A percentile compares a stretch with the other conserved stretches of the same genome.
phyloP scores from a whole-genome alignment of 2,888 invertebrate species.

The Chymomyza amoena region DNA sequence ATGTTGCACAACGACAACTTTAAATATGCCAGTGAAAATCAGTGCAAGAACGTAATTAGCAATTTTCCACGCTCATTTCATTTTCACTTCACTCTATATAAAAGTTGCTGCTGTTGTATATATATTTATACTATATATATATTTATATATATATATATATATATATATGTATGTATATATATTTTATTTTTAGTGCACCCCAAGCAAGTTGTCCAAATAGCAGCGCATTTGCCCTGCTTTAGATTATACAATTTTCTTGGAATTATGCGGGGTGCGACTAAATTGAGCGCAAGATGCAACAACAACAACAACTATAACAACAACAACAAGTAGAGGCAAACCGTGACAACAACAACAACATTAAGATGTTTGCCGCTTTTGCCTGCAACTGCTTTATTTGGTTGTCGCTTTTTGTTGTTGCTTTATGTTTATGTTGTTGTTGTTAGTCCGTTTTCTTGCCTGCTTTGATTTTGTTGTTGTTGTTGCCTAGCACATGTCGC shows the following conservation, averaged over 20 bases:
- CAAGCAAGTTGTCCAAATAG: not conserved
- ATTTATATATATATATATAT: not conserved
- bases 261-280: slow-evolving; percentile 55
- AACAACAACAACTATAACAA: not conserved
- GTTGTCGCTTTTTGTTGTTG: not conserved
- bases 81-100: not conserved
- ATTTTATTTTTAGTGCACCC: not conserved
- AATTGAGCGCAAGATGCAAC: slow-evolving; percentile 45
- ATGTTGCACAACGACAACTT: slow-evolving; percentile 17
- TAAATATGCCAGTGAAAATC: slow-evolving; percentile 38
- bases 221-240: not conserved
- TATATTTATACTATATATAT: not conserved
- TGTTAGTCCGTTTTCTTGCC: too few species aligned
- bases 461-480: not conserved
- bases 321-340: not conserved
- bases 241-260: slow-evolving; percentile 54
- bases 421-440: too few species aligned
- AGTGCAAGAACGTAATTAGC: slow-evolving; percentile 39
- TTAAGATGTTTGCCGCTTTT: not conserved
- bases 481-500: slow-evolving; percentile 40
- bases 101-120: not conserved
- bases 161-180: not conserved
- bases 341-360: not conserved
- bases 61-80: slow-evolving; percentile 29
- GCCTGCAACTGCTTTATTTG: not conserved